Base-by-base conservation (phyloP, 2,888 invertebrate species). In the Marronus borbonicus region DNA sequence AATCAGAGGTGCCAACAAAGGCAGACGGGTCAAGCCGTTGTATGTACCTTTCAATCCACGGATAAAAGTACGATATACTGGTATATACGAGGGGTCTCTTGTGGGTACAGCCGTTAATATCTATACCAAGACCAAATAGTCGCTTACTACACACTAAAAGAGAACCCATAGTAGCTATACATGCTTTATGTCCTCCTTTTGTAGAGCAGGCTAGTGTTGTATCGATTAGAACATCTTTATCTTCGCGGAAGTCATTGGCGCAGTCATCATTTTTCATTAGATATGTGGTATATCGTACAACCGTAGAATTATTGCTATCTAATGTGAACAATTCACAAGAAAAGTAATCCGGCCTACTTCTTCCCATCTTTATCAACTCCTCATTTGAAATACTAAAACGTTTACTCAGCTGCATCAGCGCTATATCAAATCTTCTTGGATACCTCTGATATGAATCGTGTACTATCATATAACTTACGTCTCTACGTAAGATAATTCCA, bases 371-470 rank as follows among this genome's bases (percentile, higher is more conserved):
- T 55, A 58, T 8, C 17, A 70, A 5, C n/a, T 55, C 36, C n/a
- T 36, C 31, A 28, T 0, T 7, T 28, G 7, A n/a, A n/a, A 70
- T 17, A 17, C 10, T 58, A 36, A 70, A 70, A 36, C 58, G 52
- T 17, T n/a, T 28, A 4, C 36, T 36, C 31, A 70, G 10, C 5
- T 55, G 31, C 49, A 70, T 14, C 36, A 70, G 31, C 20, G 36
- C 55, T 28, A 70, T 70, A 58, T 70, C 70, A 10, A 55, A 70
- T 70, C 70, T 70, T 70, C 70, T 55, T 20, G 70, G 70, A 17
- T 36, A 12, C 7, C 10, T 31, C 49, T 31, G 12, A 58, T 55
- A 70, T 8, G 58, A 52, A 17, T 31, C 17, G 20, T 70, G 58
- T n/a, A 70, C 31, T 55, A n/a, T 36, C 24, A 70, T 39, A 55